Conservation (phyloP, 2,113 vertebrate genomes). For the Irena cyanogastra region DNA sequence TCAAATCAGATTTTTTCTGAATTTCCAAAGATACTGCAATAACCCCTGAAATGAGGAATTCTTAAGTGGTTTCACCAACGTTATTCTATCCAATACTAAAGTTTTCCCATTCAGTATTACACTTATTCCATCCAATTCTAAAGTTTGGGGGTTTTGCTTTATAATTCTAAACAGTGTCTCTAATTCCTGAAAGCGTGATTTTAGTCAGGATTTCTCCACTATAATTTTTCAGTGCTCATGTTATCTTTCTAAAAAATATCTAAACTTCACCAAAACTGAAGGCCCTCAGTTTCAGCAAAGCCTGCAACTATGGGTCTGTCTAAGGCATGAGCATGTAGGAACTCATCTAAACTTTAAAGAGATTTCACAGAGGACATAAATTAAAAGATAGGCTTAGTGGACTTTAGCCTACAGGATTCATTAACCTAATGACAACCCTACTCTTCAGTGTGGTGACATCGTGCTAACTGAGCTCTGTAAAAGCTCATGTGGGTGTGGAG, state of each 20-base stretch:
- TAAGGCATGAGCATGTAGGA: not conserved
- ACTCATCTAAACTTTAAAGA: not conserved
- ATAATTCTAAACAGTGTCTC: not conserved
- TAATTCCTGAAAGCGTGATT: not conserved
- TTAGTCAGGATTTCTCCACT: not conserved
- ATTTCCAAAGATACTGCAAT: not conserved
- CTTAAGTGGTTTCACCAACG: not conserved
- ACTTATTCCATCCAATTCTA: not conserved
- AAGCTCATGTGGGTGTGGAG: not conserved
- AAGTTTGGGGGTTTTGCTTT: not conserved
- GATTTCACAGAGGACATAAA: not conserved
- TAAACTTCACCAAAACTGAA: not conserved
- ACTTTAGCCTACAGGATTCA: not conserved
- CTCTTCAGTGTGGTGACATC: not conserved
- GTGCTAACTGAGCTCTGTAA: not conserved
- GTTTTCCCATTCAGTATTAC: not conserved
- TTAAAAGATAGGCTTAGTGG: not conserved
- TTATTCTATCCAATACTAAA: not conserved
- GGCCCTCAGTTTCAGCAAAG: not conserved
- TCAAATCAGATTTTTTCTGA: not conserved
- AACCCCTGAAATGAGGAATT: not conserved
- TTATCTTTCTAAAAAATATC: not conserved
- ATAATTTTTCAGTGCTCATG: not conserved
- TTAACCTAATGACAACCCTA: not conserved
- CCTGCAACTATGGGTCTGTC: not conserved